Conservation (phyloP, 37 sponge, comb jelly and placozoan genomes). For the Cliona cf. orientalis region DNA sequence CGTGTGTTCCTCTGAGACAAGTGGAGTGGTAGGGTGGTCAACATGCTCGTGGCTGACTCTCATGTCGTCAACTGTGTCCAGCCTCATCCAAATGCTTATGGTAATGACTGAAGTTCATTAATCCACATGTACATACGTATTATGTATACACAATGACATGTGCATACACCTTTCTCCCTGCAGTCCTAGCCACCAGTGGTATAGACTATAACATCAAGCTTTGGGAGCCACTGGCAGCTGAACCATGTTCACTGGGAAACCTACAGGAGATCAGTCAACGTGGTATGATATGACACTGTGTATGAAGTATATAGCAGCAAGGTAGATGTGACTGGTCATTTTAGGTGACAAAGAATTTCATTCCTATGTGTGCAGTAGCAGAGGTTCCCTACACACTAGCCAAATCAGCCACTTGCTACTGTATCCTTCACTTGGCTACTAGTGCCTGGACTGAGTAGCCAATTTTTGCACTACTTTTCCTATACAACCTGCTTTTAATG, state of each 20-base stretch:
- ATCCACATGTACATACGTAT: no score
- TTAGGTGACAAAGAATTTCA: no score
- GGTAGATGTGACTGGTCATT: no score
- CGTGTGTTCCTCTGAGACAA: constrained; percentile 93
- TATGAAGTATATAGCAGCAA: not conserved
- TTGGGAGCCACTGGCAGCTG: constrained; percentile 70
- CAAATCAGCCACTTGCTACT: no score
- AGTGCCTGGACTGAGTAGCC: no score
- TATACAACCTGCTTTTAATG: no score
- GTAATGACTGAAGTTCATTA: no score
- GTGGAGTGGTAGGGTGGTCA: constrained; percentile 81
- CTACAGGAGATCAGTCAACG: constrained; percentile 40
- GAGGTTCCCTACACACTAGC: no score
- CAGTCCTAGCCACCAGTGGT: constrained; percentile 89
- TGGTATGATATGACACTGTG: not conserved
- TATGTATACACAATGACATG: no score
- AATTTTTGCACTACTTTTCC: no score
- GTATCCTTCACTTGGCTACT: no score
- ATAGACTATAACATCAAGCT: constrained; percentile 90
- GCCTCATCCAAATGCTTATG: constrained; percentile 83
- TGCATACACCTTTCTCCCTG: not conserved
- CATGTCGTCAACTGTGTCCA: constrained; percentile 96
- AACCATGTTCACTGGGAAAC: constrained; percentile 38
- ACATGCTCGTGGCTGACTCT: constrained; percentile 77
- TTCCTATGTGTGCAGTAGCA: no score